phyloP scores from a whole-genome alignment of 1,140 invertebrate species.

The Drosophila hydei region DNA sequence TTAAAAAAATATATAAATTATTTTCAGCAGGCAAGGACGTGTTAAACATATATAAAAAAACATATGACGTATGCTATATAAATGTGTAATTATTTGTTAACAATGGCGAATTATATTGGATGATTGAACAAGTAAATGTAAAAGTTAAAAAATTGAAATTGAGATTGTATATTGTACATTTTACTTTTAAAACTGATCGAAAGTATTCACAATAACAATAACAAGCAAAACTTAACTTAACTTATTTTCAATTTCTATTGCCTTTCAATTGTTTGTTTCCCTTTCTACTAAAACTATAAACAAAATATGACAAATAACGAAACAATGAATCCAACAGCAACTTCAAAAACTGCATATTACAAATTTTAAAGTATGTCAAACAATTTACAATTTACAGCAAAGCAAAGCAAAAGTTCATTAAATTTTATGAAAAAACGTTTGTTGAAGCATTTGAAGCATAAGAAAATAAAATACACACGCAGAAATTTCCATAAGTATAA shows the following conservation, averaged over 20 bases:
- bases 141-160: slow-evolving; percentile 53
- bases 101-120: slow-evolving; percentile 35
- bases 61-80: slow-evolving; percentile 58
- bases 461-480: slow-evolving; percentile 32
- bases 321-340: too few relatives aligned
- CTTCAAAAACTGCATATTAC: too few relatives aligned
- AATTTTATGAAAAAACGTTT: slow-evolving; percentile 66
- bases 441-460: slow-evolving; percentile 46
- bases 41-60: slow-evolving; percentile 44
- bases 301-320: slow-evolving; percentile 55
- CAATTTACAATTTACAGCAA: not conserved
- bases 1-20: slow-evolving; percentile 65
- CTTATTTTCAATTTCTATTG: slow-evolving; percentile 68
- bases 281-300: not conserved
- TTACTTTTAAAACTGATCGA: slow-evolving; percentile 68
- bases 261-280: slow-evolving; percentile 31
- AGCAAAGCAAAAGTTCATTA: slow-evolving; percentile 31
- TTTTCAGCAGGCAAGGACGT: slow-evolving; percentile 68
- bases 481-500: slow-evolving; percentile 48
- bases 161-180: slow-evolving; percentile 69
- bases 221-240: slow-evolving; percentile 48
- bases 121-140: slow-evolving; percentile 42
- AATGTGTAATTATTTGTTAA: slow-evolving; percentile 75
- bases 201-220: slow-evolving; percentile 65
- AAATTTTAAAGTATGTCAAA: slow-evolving; percentile 11